Conservation (phyloP, 1,140 invertebrate species). For the Drusus annulatus region DNA sequence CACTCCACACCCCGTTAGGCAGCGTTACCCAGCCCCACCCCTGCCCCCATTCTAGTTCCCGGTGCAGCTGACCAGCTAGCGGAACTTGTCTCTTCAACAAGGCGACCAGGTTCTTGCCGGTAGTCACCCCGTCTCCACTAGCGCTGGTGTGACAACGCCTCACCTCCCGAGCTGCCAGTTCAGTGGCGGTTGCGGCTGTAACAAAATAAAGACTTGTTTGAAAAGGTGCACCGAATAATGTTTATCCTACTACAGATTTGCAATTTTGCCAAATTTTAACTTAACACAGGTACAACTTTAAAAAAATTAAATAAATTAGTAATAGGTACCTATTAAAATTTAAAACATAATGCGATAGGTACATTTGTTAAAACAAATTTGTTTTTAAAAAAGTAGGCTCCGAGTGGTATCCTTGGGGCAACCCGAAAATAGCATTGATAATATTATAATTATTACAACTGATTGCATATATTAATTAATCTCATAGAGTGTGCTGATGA, state of each 20-base stretch:
- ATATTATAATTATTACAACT: too few relatives aligned
- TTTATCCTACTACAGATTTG: neutral
- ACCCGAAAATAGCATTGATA: too few relatives aligned
- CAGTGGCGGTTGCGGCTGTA: conserved; percentile 72
- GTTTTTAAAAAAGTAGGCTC: too few relatives aligned
- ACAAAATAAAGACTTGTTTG: conserved; percentile 15
- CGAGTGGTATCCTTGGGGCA: too few relatives aligned
- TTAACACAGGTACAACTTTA: too few relatives aligned
- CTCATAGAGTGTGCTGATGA: too few relatives aligned
- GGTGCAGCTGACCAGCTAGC: conserved; percentile 67
- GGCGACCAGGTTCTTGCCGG: conserved; percentile 67
- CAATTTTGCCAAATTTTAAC: too few relatives aligned
- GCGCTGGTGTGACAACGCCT: conserved; percentile 59
- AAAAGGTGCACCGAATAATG: neutral
- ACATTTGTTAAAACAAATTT: too few relatives aligned
- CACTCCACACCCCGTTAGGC: conserved; percentile 75
- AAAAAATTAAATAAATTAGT: too few relatives aligned
- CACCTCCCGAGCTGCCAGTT: conserved; percentile 63
- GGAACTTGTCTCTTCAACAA: conserved; percentile 70
- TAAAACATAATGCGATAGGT: too few relatives aligned
- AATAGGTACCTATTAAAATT: too few relatives aligned
- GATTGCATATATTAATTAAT: too few relatives aligned
- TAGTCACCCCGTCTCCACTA: conserved; percentile 63
- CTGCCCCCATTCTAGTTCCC: conserved; percentile 71
- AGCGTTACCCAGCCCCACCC: conserved; percentile 76